Conservation (phyloP, 2,113 vertebrate genomes). For the Alligator sinensis region DNA sequence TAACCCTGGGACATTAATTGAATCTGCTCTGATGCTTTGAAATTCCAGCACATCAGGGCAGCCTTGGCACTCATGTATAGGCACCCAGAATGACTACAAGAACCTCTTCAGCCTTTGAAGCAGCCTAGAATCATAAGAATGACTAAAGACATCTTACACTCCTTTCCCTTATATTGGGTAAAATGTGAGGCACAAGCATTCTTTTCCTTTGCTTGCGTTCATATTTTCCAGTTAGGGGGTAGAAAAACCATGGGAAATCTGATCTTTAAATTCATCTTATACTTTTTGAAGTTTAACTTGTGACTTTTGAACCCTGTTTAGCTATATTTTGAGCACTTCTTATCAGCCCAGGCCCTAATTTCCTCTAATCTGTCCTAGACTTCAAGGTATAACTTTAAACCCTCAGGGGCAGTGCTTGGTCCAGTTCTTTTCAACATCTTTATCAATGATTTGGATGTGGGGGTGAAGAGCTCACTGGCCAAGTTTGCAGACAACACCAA, state of each 20-base stretch:
- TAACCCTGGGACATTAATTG: too few species aligned
- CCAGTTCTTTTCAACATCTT: too few species aligned
- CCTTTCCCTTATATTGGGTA: background rate
- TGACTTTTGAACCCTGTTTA: background rate
- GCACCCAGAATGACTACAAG: background rate
- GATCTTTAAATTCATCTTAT: background rate
- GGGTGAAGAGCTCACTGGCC: too few species aligned
- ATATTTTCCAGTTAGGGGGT: background rate
- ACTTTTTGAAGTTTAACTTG: background rate
- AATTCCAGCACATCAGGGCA: too few species aligned
- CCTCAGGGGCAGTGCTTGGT: too few species aligned
- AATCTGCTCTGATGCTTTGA: too few species aligned
- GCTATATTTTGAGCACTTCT: background rate
- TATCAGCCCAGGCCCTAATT: background rate
- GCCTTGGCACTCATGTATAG: background rate
- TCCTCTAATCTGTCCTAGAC: background rate
- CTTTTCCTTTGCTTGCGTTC: background rate
- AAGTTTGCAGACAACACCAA: too few species aligned
- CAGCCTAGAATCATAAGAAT: background rate
- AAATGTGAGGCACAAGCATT: background rate
- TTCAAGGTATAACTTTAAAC: background rate
- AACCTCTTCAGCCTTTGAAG: background rate
- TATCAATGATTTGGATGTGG: background rate
- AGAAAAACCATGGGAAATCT: background rate
- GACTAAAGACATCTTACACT: background rate